Base-by-base conservation (phyloP, 2,888 invertebrate species). In the Fragum whitleyi region DNA sequence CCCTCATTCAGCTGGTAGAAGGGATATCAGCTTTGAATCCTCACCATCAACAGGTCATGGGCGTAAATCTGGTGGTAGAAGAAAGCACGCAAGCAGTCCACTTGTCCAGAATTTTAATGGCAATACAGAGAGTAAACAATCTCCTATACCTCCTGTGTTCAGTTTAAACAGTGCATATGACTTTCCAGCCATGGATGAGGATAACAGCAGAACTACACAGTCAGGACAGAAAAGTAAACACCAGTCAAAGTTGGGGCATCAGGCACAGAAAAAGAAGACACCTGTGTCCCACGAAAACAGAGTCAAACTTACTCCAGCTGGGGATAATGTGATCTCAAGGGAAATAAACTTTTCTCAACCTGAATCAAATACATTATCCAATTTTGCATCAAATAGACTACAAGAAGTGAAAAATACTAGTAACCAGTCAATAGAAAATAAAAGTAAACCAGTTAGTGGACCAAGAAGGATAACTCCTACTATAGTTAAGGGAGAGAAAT, bases 101-200 rank as follows among this genome's bases (percentile, higher is more conserved):
- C 74, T 77, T 59, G 81, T 81, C n/a, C 80, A 77, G 57, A 83
- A 73, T 55, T 36, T 29, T 61, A 42, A 62, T 29, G 26, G 28
- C 21, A 55, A 65, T 21, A 59, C 42, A n/a, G 72, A 69, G 23
- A 36, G 19, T n/a, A 65, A 55, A 62, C 39, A 74, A 11, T 51
- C 72, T 28, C 42, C 65, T 14, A 47, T 79, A 29, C 80, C 85
- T 6, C 89, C 88, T 2, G 84, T 90, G 11, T 90, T 91, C 68
- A 90, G 86, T 77, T 79, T 91, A 16, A 62, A 74, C 29, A 89
- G 85, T 77, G 62, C 77, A 11, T 87, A 81, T 81, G 91, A 91
- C 62, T 91, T 91, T 74, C 91, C 91, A 29, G 86, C 90, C 7
- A 81, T 91, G 76, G 87, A 69, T 73, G 42, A 76, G 42, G 51